Conservation (phyloP, 2,113 vertebrate genomes). For the Aleadryas rufinucha region DNA sequence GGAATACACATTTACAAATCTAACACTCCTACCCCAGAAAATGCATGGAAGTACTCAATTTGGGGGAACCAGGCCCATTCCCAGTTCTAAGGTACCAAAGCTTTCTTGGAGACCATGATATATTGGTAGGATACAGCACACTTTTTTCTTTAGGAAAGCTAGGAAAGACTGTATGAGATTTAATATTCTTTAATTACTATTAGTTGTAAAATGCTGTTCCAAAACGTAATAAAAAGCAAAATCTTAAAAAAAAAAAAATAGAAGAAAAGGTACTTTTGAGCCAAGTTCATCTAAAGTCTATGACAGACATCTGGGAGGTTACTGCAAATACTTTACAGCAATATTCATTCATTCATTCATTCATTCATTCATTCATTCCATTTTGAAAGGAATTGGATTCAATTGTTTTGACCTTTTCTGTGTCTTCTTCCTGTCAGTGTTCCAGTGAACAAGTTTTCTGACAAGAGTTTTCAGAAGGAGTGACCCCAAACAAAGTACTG, state of each 20-base stretch:
- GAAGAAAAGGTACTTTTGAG: not conserved
- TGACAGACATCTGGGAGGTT: not conserved
- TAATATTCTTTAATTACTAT: slow-evolving; percentile 25
- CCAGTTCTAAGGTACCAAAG: not conserved
- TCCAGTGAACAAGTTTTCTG: not conserved
- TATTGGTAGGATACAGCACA: not conserved
- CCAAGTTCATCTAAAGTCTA: slow-evolving; percentile 22
- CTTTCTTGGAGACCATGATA: not conserved
- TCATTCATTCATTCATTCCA: not conserved
- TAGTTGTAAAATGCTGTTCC: slow-evolving; percentile 13
- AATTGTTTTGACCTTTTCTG: not conserved
- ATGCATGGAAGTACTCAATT: not conserved
- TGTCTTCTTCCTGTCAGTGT: not conserved
- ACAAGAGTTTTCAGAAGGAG: not conserved
- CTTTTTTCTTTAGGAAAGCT: not conserved
- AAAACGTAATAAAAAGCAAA: slow-evolving; percentile 17
- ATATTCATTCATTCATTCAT: not conserved
- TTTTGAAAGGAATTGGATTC: slow-evolving; percentile 1
- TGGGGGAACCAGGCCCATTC: not conserved
- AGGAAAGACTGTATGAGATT: not conserved
- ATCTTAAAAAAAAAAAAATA: not conserved
- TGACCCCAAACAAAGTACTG: not conserved
- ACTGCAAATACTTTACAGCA: not conserved
- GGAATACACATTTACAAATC: not conserved
- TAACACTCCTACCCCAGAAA: not conserved